Conservation (phyloP, 2,113 vertebrate species). For the Grammomys dolichurus region DNA sequence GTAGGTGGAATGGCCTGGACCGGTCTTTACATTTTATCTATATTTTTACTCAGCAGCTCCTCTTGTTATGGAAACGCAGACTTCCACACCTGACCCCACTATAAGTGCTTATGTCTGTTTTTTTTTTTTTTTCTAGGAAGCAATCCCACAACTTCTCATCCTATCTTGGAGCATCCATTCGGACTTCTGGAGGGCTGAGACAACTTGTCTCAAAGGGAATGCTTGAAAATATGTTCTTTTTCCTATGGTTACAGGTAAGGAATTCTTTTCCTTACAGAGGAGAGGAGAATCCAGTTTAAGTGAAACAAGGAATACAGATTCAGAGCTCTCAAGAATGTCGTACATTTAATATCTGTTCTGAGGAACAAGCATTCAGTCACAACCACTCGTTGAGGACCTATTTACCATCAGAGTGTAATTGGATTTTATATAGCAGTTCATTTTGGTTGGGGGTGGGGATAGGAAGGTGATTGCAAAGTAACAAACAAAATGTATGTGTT, state of each 20-base stretch:
- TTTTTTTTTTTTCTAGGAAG: slow-evolving; percentile 24
- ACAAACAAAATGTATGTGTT: slow-evolving; percentile 74
- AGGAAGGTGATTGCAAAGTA: slow-evolving; percentile 78
- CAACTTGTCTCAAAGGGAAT: slow-evolving; percentile 69
- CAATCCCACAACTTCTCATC: slow-evolving; percentile 23
- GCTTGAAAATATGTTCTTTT: slow-evolving; percentile 57
- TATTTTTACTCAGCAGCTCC: slow-evolving; percentile 20
- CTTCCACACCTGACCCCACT: neutral
- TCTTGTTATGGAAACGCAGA: slow-evolving; percentile 45
- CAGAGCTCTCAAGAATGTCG: slow-evolving; percentile 82
- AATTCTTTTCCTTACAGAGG: slow-evolving; percentile 69
- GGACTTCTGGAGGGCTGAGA: slow-evolving; percentile 56
- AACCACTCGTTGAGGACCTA: slow-evolving; percentile 81
- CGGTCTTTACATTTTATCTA: neutral
- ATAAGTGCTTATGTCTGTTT: neutral
- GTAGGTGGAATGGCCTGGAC: neutral
- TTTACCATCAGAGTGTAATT: slow-evolving; percentile 87
- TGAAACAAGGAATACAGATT: slow-evolving; percentile 80
- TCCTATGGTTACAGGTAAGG: slow-evolving; percentile 68
- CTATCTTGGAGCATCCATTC: slow-evolving; percentile 10
- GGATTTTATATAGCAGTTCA: slow-evolving; percentile 84
- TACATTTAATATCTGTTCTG: slow-evolving; percentile 85
- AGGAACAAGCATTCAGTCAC: slow-evolving; percentile 81
- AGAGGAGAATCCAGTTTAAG: slow-evolving; percentile 85
- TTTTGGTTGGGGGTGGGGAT: slow-evolving; percentile 71